Conservation (phyloP, 2,113 vertebrate species). For the Chamaea fasciata region DNA sequence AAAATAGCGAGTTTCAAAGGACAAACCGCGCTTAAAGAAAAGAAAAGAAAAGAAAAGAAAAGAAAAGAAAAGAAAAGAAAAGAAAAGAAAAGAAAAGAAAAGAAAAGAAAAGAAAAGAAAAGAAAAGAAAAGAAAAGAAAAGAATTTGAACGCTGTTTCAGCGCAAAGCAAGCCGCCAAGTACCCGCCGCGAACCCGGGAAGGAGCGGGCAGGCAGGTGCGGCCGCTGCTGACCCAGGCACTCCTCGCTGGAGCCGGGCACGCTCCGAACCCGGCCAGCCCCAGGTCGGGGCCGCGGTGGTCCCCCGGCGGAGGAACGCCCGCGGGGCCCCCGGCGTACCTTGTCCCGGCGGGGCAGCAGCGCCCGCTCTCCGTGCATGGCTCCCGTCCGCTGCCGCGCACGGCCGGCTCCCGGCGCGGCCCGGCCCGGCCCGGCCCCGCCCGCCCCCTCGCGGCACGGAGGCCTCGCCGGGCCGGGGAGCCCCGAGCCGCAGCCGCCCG, state of each 20-base stretch:
- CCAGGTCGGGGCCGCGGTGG: neutral
- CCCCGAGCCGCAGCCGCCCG: neutral
- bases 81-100: too few species aligned
- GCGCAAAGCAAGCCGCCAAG: neutral
- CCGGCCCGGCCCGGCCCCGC: neutral
- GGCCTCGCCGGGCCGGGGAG: neutral
- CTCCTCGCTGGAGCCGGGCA: neutral
- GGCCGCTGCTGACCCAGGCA: neutral
- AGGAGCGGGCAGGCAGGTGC: neutral
- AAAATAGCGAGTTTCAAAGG: neutral
- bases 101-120: too few species aligned
- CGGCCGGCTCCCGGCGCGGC: too few species aligned
- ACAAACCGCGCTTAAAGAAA: fast-evolving
- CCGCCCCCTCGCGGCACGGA: neutral
- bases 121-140: too few species aligned
- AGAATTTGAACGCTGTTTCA: too few species aligned
- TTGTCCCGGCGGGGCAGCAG: constrained; percentile 66
- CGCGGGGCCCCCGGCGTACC: constrained; percentile 30
- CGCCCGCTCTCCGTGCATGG: constrained; percentile 77
- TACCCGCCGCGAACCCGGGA: neutral
- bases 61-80: too few species aligned
- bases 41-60: too few species aligned
- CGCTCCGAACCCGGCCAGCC: neutral
- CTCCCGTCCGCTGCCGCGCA: neutral
- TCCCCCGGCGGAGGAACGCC: neutral